These are phyloP conservation scores for Brenthis hecate DNA, from an alignment of 2,888 invertebrate genomes.

Conservation along the genomic window DNA sequence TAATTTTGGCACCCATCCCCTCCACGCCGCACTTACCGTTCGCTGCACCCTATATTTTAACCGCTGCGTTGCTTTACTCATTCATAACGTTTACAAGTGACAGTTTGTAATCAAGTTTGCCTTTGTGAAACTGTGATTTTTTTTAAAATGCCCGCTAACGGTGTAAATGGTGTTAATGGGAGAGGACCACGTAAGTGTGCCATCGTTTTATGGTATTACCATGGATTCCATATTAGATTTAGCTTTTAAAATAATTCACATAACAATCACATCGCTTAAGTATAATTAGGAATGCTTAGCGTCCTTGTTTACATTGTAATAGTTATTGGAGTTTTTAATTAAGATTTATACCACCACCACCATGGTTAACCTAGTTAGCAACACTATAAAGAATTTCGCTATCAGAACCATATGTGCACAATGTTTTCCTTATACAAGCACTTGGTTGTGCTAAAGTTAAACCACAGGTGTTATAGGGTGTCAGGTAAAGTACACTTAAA, in stretches of 20 bases:
- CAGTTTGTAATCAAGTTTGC: neutral
- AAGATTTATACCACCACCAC: neutral
- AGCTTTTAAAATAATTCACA: no score
- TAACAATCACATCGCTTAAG: no score
- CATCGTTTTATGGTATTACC: no score
- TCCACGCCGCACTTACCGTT: neutral
- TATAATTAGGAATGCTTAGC: no score
- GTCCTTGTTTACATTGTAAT: no score
- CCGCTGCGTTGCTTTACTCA: neutral
- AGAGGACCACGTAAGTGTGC: neutral
- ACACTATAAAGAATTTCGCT: neutral
- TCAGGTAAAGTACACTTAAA: conserved; percentile 3
- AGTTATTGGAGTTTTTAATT: no score
- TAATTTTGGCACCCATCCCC: conserved; percentile 22
- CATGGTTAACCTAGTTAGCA: neutral
- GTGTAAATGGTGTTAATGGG: neutral
- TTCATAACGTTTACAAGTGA: conserved; percentile 3
- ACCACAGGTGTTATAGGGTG: conserved; percentile 11
- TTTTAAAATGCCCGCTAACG: conserved; percentile 2
- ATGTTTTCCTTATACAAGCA: conserved; percentile 10
- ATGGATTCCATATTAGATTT: no score
- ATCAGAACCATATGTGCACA: neutral
- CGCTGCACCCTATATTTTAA: conserved; percentile 18
- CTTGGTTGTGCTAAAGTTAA: neutral
- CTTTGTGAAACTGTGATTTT: neutral